Base-by-base conservation (phyloP, 2,797 vertebrate species). In the Amazona finschi region DNA sequence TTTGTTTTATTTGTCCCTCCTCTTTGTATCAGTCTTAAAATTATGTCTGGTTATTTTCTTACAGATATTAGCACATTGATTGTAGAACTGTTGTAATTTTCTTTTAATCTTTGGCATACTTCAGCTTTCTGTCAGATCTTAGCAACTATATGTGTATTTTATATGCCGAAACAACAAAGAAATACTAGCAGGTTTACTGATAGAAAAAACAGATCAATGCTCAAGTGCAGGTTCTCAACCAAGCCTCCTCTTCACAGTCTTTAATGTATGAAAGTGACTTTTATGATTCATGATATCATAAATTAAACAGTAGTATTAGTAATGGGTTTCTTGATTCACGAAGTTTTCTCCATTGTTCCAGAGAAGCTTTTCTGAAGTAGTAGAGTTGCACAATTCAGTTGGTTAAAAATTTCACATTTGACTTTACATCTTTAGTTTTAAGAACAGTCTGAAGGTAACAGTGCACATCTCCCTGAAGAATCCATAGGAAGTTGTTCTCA, bases 201-300 rank as follows among this genome's bases (percentile, higher is more conserved):
- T 4, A 53, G 15, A 8, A 57, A 58, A 72, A 65, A 28, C 18
- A 38, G 52, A 52, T 25, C 4, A 44, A 5, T 65, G 28, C 22
- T 46, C 72, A 43, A 61, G 9, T 39, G 47, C 17, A 60, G 18
- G 3, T 82, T 20, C n/a, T 91, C 50, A 75, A 31, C 15, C 28
- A 52, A 76, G 38, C 0, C 0, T 74, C 2, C 1, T 91, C 47
- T 55, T 84, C 3, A 3, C 44, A 20, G 31, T 53, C 9, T 27
- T 79, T 52, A 57, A 58, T 17, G 6, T 70, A 58, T 53, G 70
- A 20, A 83, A 80, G 24, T 65, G 25, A 55, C 20, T 53, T 62
- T 24, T 58, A 19, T 88, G 64, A 57, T 66, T 73, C 20, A 41
- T 62, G 17, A 9, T 83, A 25, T 64, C 31, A 7, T 25, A 31